Evolutionary conservation across 2,113 vertebrate genomes (phyloP).

Genomic region (Cheilinus undulatus): DNA sequence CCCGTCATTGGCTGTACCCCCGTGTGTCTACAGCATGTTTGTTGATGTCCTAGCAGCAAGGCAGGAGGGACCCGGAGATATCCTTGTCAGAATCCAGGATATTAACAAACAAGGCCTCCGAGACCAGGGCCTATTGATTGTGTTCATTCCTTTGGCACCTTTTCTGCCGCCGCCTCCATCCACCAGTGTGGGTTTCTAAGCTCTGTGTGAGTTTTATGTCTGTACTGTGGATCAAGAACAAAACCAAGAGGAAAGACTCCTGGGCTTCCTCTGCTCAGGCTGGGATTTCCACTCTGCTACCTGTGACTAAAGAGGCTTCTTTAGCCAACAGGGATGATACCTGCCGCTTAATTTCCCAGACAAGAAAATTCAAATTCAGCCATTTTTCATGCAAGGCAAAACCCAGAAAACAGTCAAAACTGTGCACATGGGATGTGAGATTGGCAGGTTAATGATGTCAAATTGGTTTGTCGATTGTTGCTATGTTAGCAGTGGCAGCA

Average conservation of each 20-base stretch:
- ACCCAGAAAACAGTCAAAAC: too few species aligned
- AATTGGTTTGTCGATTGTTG: too few species aligned
- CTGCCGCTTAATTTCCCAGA: too few species aligned
- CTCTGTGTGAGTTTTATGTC: conserved; percentile 25
- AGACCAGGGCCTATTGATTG: conserved; percentile 51
- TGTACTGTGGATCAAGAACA: conserved; percentile 41
- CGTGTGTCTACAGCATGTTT: conserved; percentile 13
- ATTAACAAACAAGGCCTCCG: conserved; percentile 46
- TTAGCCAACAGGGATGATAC: too few species aligned
- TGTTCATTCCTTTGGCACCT: conserved; percentile 37
- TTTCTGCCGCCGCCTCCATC: conserved; percentile 17
- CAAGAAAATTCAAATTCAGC: too few species aligned
- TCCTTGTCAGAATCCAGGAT: conserved; percentile 49
- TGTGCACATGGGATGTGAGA: too few species aligned
- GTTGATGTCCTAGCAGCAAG: conserved; percentile 26
- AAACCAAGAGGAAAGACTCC: conserved; percentile 18
- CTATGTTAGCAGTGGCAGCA: too few species aligned
- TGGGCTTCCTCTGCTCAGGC: conserved; percentile 46
- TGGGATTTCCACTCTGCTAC: not conserved
- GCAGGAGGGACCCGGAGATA: conserved; percentile 13
- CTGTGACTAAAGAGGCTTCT: conserved; percentile 26
- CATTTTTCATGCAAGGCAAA: too few species aligned
- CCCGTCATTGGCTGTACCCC: conserved; percentile 5
- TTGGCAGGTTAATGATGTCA: too few species aligned
- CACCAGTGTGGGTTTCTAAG: conserved; percentile 24